Evolutionary conservation across 2,888 invertebrate species (phyloP).

Genomic region (Ischnus inquisitorius): DNA sequence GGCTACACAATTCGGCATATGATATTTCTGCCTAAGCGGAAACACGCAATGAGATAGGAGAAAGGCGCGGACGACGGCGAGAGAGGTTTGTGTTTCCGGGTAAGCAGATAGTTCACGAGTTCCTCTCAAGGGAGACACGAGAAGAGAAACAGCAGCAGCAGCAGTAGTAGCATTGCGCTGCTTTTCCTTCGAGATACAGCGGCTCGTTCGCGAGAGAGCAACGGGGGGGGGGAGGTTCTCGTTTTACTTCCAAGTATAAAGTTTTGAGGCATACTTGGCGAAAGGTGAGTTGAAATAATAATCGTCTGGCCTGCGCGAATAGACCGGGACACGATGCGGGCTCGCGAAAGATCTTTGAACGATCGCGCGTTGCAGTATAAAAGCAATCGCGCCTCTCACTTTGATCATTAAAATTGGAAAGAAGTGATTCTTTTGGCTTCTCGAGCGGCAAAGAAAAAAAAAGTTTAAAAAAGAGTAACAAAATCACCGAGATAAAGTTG

Average conservation of each 20-base stretch:
- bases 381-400: slow-evolving; percentile 17
- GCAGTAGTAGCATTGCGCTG: slow-evolving; percentile 73
- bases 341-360: slow-evolving; percentile 39
- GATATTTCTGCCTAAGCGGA: background rate
- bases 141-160: slow-evolving; percentile 48
- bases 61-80: background rate
- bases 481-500: slow-evolving; percentile 56
- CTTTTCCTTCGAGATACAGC: slow-evolving; percentile 76
- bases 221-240: slow-evolving; percentile 51
- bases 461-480: slow-evolving; percentile 48
- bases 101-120: slow-evolving; percentile 49
- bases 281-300: slow-evolving; percentile 80
- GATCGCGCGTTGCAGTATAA: slow-evolving; percentile 39
- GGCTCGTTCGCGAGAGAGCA: slow-evolving; percentile 72
- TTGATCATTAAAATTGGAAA: background rate
- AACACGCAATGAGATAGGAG: background rate
- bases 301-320: slow-evolving; percentile 71
- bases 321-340: slow-evolving; percentile 3
- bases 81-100: slow-evolving; percentile 28
- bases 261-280: slow-evolving; percentile 78
- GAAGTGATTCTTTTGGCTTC: background rate
- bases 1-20: background rate
- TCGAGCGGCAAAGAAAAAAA: background rate
- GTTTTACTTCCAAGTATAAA: slow-evolving; percentile 78
- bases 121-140: slow-evolving; percentile 39